Evolutionary conservation across 2,113 vertebrate genomes (phyloP).

Genomic region (Malurus cyaneus): DNA sequence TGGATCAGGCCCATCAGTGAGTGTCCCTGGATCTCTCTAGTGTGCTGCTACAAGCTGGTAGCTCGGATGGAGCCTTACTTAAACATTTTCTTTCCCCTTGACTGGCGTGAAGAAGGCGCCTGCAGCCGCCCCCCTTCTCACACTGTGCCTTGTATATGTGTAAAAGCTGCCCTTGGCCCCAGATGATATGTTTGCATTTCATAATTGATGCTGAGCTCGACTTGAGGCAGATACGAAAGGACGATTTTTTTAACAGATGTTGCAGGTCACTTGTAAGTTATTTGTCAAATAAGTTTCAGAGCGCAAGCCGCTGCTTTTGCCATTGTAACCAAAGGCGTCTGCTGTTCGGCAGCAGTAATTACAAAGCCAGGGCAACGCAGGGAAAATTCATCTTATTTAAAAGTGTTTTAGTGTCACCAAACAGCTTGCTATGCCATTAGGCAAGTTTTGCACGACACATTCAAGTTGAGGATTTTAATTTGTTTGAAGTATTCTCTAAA

Average conservation of each 20-base stretch:
- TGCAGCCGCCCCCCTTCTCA: not conserved
- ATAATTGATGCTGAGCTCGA: conserved; percentile 10
- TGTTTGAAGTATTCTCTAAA: conserved; percentile 79
- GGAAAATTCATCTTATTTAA: conserved; percentile 77
- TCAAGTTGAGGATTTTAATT: conserved; percentile 80
- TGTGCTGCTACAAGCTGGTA: accelerated
- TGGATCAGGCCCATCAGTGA: not conserved
- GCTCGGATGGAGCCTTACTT: not conserved
- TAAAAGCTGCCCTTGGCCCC: conserved; percentile 14
- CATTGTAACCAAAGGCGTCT: conserved; percentile 45
- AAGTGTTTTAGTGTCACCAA: conserved; percentile 73
- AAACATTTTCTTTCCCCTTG: not conserved
- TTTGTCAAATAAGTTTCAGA: conserved; percentile 48
- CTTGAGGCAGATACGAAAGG: conserved; percentile 22
- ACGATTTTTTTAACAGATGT: conserved; percentile 49
- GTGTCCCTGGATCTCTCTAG: not conserved
- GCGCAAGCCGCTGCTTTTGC: conserved; percentile 63
- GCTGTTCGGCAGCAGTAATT: conserved; percentile 54
- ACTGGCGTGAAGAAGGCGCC: not conserved
- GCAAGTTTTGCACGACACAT: conserved; percentile 72
- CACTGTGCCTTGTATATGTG: not conserved
- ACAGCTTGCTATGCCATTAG: conserved; percentile 68
- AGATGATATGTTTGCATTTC: conserved; percentile 24
- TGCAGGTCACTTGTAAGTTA: conserved; percentile 51
- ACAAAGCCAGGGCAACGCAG: conserved; percentile 70